Evolutionary conservation across 2,888 invertebrate species (phyloP), one percentile per base, ranked within the genome.

Genomic region (Pyrochroa serraticornis): DNA sequence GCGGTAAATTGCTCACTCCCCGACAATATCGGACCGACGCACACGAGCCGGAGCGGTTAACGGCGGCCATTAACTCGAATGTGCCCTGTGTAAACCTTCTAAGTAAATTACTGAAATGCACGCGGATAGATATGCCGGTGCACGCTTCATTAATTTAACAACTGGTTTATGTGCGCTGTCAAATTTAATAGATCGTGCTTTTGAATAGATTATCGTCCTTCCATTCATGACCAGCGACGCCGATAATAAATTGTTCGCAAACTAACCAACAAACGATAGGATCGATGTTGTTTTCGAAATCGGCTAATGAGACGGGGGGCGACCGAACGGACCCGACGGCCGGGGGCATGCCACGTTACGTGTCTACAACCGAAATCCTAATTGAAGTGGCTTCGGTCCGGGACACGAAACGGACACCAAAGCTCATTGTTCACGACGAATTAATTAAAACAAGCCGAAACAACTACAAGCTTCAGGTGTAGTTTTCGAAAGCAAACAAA

Each of bases 101-200:
- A 61, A 59, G 55, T 63, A 61, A 63, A 63, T 63, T 63, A 65
- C 63, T 63, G 62, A 59, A 65, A 64, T 62, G 58, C 62, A 62
- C 62, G 60, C 61, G 60, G 52, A 60, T 56, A 53, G 52, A 60
- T 58, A 58, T 63, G 61, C 61, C 48, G 51, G 56, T 58, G 64
- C 62, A 60, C 51, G 58, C 60, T 61, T 62, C 65, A 65, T 65
- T 65, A 63, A 65, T 60, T 65, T 65, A 61, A 59, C 61, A 58
- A 54, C 58, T 58, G 62, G 59, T 64, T 65, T 65, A 65, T 61
- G 60, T 57, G 38, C 48, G 59, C 63, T 61, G 65, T 65, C 65
- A 63, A 59, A 65, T 63, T 63, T 63, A 65, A 65, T 65, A 56
- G 65, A 59, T 63, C 62, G 63, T 62, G 65, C 64, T 65, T 61